Percentiles rank a stretch among this genome's conserved stretches.
Conservation (phyloP, 2,113 vertebrate species). For the Thunnus maccoyii region DNA sequence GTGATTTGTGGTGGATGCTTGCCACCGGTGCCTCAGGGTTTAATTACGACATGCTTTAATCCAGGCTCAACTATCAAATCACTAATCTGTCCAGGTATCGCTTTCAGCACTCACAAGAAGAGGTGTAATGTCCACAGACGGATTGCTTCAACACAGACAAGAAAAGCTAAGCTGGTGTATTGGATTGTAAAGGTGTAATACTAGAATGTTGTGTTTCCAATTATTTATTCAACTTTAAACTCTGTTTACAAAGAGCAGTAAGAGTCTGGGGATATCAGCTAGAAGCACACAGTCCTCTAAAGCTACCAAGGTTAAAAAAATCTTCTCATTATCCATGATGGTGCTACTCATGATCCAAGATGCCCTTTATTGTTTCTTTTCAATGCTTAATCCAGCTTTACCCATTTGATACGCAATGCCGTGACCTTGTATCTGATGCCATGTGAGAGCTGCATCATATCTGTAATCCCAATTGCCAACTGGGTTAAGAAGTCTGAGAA, state of each 20-base stretch:
- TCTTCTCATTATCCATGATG: neutral
- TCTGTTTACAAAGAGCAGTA: conserved; percentile 21
- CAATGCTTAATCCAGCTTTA: conserved; percentile 36
- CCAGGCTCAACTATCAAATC: conserved; percentile 55
- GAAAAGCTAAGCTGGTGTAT: conserved; percentile 17
- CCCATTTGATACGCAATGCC: conserved; percentile 12
- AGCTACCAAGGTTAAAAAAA: conserved; percentile 17
- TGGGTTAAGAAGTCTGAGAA: conserved; percentile 41
- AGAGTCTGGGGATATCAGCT: conserved; percentile 19
- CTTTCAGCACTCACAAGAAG: conserved; percentile 36
- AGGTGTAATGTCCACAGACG: neutral
- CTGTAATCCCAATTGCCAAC: conserved; percentile 22
- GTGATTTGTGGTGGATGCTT: conserved; percentile 46
- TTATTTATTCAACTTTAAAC: conserved; percentile 6
- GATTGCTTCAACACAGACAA: conserved; percentile 22
- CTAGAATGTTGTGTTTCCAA: conserved; percentile 24
- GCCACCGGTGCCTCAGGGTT: conserved; percentile 14
- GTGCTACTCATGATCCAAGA: conserved; percentile 10
- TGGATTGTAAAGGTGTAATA: conserved; percentile 29
- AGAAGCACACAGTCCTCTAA: conserved; percentile 13
- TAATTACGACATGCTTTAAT: conserved; percentile 54
- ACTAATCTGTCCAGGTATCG: conserved; percentile 59
- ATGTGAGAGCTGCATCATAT: conserved; percentile 28
- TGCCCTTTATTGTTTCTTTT: conserved; percentile 17
- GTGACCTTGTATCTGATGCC: neutral